Evolutionary conservation across 1,140 invertebrate genomes (phyloP), one percentile per base, ranked within the genome.

Genomic region (Drosophila setifemur): DNA sequence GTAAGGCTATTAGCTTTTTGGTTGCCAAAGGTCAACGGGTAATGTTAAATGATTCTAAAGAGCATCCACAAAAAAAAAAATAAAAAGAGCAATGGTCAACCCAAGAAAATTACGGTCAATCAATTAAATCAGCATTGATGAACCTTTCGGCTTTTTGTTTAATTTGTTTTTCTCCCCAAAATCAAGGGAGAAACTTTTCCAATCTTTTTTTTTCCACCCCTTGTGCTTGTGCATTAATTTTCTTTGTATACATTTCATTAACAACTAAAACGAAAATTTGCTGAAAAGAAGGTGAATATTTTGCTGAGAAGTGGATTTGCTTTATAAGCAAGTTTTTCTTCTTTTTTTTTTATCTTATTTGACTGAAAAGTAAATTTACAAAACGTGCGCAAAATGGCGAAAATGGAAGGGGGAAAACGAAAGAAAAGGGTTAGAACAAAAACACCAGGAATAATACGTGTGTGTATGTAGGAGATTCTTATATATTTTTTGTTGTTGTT

Each of bases 321-420:
- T 21, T 11, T 47, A 53, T 70, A 37, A 61, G 43, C 70, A 68
- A 47, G 39, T 60, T 68, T 73, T 69, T 57, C 35, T n/a, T n/a
- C n/a, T 68, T 73, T 69, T 52, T 33, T 50, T 31, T 8, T 31
- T 0, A 18, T 1, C 31, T 64, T 73, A 70, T 74, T 70, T 64
- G 66, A 79, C 79, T 79, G 64, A 79, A 79, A 79, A 70, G 75
- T 55, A 79, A 79, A 79, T 79, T 79, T 70, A 79, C 70, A 79
- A 79, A 79, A 79, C 64, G 66, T 79, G 64, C 47, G 48, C 70
- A 49, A 57, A 70, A 69, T 68, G 68, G 28, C 16, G 35, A 55
- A 31, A 64, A 73, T 57, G 42, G 18, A 33, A 14, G 29, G 19
- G 7, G 11, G 9, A 33, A 29, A 14, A 16, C 1, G 5, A 31